Conservation (phyloP, 2,797 vertebrate genomes). For the Heterohyrax brucei region DNA sequence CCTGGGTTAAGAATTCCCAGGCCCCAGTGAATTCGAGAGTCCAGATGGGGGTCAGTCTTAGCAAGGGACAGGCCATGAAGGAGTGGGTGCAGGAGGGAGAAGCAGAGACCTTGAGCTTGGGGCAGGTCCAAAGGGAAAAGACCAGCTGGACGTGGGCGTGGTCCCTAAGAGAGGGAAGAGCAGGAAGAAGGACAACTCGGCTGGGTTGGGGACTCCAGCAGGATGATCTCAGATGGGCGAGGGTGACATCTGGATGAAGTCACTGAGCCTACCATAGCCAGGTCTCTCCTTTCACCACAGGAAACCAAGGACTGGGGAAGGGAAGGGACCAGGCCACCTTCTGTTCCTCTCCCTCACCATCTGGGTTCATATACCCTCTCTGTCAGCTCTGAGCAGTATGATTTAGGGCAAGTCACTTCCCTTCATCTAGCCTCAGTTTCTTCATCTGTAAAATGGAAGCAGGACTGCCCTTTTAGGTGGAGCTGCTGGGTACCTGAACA, state of each 20-base stretch:
- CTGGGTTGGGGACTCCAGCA: background rate
- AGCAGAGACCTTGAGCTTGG: background rate
- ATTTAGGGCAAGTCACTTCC: background rate
- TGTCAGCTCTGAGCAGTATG: background rate
- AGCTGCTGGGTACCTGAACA: background rate
- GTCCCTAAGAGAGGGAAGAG: background rate
- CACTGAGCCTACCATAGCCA: background rate
- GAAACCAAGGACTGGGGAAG: background rate
- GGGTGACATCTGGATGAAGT: background rate
- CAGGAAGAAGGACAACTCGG: background rate
- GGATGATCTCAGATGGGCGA: background rate
- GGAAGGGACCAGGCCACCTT: background rate
- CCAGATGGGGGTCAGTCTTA: background rate
- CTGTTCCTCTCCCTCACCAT: background rate
- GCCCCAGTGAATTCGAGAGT: background rate
- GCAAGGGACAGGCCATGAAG: background rate
- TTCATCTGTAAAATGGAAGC: background rate
- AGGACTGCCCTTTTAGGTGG: background rate
- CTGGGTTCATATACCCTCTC: background rate
- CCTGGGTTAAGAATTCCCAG: background rate
- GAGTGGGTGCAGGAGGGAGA: background rate
- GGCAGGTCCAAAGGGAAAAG: background rate
- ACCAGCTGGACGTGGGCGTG: background rate
- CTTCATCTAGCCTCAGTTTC: background rate
- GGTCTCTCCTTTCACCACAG: background rate